Conservation (phyloP, 1,140 invertebrate species). For the Berghia stephanieae region DNA sequence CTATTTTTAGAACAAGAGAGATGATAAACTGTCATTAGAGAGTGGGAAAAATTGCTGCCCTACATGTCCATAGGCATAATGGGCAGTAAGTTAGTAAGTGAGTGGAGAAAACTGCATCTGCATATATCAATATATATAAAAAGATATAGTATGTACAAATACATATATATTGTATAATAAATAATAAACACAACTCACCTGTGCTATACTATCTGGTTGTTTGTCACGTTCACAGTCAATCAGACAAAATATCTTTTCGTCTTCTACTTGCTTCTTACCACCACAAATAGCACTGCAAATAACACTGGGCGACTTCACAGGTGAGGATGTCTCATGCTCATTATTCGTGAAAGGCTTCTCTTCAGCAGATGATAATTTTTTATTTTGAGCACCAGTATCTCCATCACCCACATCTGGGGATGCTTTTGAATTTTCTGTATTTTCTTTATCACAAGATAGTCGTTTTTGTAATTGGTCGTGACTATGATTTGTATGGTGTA, state of each 20-base stretch:
- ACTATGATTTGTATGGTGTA: not conserved
- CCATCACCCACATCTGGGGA: not conserved
- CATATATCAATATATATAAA: no score
- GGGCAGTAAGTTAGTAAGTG: no score
- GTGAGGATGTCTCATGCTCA: no score
- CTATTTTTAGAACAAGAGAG: no score
- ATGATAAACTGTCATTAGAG: no score
- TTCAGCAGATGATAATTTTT: not conserved
- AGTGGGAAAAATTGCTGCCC: no score
- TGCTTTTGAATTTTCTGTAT: not conserved
- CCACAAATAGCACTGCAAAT: not conserved
- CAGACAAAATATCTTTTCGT: conserved; percentile 42
- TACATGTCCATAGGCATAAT: no score
- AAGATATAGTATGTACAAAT: not conserved
- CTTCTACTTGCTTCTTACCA: not conserved
- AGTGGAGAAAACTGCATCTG: no score
- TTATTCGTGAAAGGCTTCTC: not conserved
- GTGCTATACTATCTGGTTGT: not conserved
- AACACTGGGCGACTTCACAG: no score
- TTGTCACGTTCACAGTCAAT: conserved; percentile 47
- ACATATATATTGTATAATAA: not conserved
- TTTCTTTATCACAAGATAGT: not conserved
- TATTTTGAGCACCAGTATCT: not conserved
- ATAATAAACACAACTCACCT: conserved; percentile 14
- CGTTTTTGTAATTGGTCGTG: not conserved